These are phyloP conservation scores for Holothuria leucospilota DNA, from an alignment of 53 echinoderm and acorn worm genomes.

Conservation along the genomic window DNA sequence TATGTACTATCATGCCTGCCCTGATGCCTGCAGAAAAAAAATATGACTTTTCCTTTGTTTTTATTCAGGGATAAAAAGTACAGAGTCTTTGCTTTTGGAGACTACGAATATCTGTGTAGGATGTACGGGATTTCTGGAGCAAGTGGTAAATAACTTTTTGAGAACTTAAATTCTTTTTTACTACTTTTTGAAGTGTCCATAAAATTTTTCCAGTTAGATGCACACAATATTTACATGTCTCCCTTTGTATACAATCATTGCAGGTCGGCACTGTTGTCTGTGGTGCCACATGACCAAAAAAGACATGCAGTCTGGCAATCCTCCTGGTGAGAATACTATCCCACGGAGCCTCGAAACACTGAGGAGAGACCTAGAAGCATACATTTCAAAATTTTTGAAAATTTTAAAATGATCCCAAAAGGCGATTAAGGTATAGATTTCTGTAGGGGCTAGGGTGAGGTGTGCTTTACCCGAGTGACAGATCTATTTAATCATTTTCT, in stretches of 20 bases:
- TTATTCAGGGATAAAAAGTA: neutral
- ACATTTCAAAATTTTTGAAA: too few relatives aligned
- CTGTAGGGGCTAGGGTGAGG: too few relatives aligned
- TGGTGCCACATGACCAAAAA: slow-evolving; percentile 46
- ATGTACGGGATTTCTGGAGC: slow-evolving; percentile 1
- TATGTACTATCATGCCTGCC: too few relatives aligned
- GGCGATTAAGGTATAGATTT: too few relatives aligned
- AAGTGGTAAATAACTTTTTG: neutral
- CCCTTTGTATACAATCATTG: neutral
- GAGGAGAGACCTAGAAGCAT: neutral
- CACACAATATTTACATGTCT: too few relatives aligned
- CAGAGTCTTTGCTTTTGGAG: neutral
- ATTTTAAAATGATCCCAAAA: too few relatives aligned
- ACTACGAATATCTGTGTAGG: neutral
- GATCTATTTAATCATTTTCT: too few relatives aligned
- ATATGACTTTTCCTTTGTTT: too few relatives aligned
- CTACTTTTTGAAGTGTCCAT: too few relatives aligned
- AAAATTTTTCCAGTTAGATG: too few relatives aligned
- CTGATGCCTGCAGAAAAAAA: too few relatives aligned
- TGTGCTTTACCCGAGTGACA: too few relatives aligned
- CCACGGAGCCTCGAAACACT: neutral
- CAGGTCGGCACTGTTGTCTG: slow-evolving; percentile 69
- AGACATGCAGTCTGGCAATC: slow-evolving; percentile 30
- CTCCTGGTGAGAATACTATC: neutral
- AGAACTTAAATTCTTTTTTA: neutral